Percentiles rank a stretch among this genome's conserved stretches.
Conservation (phyloP, 2,113 vertebrate species). For the Eudyptes chrysolophus region DNA sequence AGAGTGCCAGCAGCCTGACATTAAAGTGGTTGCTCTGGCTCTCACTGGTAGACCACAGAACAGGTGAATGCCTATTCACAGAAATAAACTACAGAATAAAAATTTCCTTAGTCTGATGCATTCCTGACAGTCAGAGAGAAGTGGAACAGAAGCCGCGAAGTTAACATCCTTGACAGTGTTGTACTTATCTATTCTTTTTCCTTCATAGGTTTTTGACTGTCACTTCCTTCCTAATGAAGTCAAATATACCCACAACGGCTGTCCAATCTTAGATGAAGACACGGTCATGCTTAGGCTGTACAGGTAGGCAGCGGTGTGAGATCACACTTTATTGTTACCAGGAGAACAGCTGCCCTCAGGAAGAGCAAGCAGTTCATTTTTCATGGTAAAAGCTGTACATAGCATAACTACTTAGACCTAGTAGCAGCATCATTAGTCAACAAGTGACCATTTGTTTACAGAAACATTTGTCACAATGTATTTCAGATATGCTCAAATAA, state of each 20-base stretch:
- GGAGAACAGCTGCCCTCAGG: background rate
- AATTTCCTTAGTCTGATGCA: background rate
- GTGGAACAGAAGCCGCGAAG: background rate
- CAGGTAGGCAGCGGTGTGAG: constrained; percentile 73
- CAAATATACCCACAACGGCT: constrained; percentile 90
- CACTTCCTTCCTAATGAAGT: constrained; percentile 90
- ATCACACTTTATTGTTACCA: background rate
- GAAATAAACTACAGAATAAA: background rate
- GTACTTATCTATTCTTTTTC: background rate
- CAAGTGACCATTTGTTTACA: background rate
- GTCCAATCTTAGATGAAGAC: constrained; percentile 88
- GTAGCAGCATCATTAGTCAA: background rate
- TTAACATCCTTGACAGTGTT: background rate
- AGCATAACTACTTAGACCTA: background rate
- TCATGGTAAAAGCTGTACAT: background rate
- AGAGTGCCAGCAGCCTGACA: background rate
- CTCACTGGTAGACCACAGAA: background rate
- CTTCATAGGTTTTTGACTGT: constrained; percentile 92
- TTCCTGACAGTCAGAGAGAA: background rate
- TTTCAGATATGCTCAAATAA: background rate
- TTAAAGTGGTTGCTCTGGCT: background rate
- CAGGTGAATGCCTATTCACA: background rate
- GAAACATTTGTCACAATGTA: background rate
- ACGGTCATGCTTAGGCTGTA: constrained; percentile 86
- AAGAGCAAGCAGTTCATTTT: background rate